Evolutionary conservation across 1,140 invertebrate genomes (phyloP), one percentile per base, ranked within the genome.

Genomic region (Trichonephila inaurata): DNA sequence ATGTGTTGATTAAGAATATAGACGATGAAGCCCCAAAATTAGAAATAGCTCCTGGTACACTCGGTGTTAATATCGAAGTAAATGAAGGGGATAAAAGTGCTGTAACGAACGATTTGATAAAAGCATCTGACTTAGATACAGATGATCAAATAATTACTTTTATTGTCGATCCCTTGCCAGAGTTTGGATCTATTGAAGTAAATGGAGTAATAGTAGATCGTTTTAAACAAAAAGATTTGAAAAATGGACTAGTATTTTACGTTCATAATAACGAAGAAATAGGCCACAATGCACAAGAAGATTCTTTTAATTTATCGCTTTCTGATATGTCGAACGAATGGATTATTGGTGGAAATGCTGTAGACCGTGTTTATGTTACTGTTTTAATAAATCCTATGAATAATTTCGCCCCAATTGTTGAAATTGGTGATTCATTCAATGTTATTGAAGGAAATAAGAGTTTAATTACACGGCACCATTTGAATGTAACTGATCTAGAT

Each of bases 401-500:
- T 94, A 96, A 95, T 94, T 60, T 95, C 16, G 94, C 95, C 44
- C 96, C 96, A 18, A 94, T 94, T 72, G 94, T 93, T 89, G 85
- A 92, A 40, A 58, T 94, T 16, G 94, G 92, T 44, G 86, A 92
- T 58, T 24, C 85, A 4, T 95, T 96, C 91, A 94, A 94, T 14
- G 96, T 96, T 33, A 28, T 93, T 33, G 96, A 96, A 95, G 95
- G 95, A 61, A 94, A 95, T 21, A 96, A 95, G 85, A 95, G 94
- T 51, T 58, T 95, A 18, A 95, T 96, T 66, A 94, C 95, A 21
- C 91, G 95, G 0, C 82, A 91, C n/a, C 94, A 96, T 94, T 90
- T 96, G 24, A 95, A 95, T 90, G 95, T 95, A 12, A 94, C 95
- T n/a, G 96, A 96, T 94, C 89, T 94, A 4, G 96, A 96, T 94